Evolutionary conservation across 2,113 vertebrate species (phyloP), one percentile per base, ranked within the genome.

Genomic region (Cottus gobio): DNA sequence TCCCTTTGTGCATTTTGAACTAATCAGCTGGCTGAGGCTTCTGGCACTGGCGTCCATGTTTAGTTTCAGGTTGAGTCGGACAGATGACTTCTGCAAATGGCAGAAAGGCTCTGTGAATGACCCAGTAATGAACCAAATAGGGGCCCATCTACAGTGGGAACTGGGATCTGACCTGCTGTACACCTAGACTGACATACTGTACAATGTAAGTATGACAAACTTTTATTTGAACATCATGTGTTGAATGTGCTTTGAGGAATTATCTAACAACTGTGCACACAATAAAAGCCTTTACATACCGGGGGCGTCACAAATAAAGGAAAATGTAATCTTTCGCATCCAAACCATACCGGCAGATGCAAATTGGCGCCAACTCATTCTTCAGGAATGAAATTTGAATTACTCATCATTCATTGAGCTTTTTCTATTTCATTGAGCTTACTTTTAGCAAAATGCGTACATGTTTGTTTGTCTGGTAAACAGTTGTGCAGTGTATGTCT

Each of bases 41-140:
- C 83, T 71, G 70, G 78, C 65, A 30, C 34, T 18, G 22, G 18
- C 18, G 50, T 71, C 16, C 77, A 85, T 76, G 73, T 85, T 85
- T 74, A 70, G 79, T 54, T 85, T 78, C 77, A 84, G 69, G 48
- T 50, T 75, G 61, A 83, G 52, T 56, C 16, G 46, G 67, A 76
- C 64, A 75, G 67, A 90, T 82, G 72, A 86, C 42, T 88, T 79
- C 60, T 84, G 50, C 88, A 90, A 83, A 74, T 90, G 83, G 62
- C 67, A 31, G 30, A 31, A 26, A 13, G 56, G 64, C 79, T 77
- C 42, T 31, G 36, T 60, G n/a, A 48, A 82, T 79, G 61, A 87
- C 62, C 70, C 63, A 73, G n/a, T 80, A 60, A 79, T 42, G 48
- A 85, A 57, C 31, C 48, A 62, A 58, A 69, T 20, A 26, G 42